Percentiles rank a stretch among this genome's conserved stretches.
Conservation (phyloP, 2,797 vertebrate species). For the Myripristis jacobus region DNA sequence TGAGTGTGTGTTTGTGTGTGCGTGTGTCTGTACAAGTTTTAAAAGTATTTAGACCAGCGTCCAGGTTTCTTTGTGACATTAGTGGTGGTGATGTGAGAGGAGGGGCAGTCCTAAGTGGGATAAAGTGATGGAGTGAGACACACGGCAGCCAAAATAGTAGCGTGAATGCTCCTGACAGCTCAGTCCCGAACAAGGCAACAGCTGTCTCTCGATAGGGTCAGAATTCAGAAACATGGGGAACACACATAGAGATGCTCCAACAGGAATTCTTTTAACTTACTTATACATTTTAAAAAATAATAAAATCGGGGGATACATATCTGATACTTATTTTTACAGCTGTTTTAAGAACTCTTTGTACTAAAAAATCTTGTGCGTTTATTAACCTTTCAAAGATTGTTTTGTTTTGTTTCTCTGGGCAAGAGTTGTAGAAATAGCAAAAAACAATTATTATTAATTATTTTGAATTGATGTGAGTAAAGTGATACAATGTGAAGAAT, state of each 20-base stretch:
- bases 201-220: constrained; percentile 63
- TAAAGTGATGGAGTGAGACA: constrained; percentile 34
- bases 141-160: background rate
- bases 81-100: constrained; percentile 65
- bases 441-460: constrained; percentile 45
- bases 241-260: constrained; percentile 58
- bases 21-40: constrained; percentile 40
- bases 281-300: constrained; percentile 25
- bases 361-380: constrained; percentile 69
- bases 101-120: constrained; percentile 54
- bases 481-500: constrained; percentile 59
- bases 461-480: constrained; percentile 62
- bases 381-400: constrained; percentile 43
- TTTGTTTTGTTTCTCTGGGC: constrained; percentile 15
- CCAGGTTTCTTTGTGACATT: constrained; percentile 37
- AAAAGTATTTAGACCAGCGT: constrained; percentile 33
- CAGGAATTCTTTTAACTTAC: constrained; percentile 48
- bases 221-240: constrained; percentile 52
- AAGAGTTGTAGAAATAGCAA: constrained; percentile 58
- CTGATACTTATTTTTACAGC: constrained; percentile 50
- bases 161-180: constrained; percentile 57
- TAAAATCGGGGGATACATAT: constrained; percentile 43
- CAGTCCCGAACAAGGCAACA: constrained; percentile 53
- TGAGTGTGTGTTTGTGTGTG: constrained; percentile 11
- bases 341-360: constrained; percentile 52